Percentiles rank a stretch among this genome's conserved stretches.
Evolutionary conservation across 2,113 vertebrate species (phyloP).

Genomic region (Dromiciops gliroides): DNA sequence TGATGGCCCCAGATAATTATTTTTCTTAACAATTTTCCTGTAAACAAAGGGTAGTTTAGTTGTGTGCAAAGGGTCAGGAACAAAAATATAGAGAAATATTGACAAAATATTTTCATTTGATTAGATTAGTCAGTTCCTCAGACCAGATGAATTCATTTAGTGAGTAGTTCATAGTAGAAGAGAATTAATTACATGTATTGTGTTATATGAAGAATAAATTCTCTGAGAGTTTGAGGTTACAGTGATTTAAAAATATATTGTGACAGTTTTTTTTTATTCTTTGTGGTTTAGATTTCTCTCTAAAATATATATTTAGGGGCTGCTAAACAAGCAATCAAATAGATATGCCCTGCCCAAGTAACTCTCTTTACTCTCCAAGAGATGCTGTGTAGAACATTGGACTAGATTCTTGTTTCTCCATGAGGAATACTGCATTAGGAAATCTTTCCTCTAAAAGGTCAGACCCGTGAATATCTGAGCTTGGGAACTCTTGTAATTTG

Average conservation of each 20-base stretch:
- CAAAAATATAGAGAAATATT: too few species aligned
- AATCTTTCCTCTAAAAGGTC: neutral
- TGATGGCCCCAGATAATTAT: too few species aligned
- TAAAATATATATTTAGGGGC: neutral
- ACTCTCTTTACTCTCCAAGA: neutral
- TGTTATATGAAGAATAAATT: neutral
- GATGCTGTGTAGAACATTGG: neutral
- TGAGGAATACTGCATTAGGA: neutral
- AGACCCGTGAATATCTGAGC: neutral
- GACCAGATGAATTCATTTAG: too few species aligned
- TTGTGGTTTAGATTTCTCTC: neutral
- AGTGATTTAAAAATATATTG: neutral
- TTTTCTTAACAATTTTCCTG: too few species aligned
- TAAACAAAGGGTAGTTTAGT: too few species aligned
- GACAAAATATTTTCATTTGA: too few species aligned
- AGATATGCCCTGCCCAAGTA: neutral
- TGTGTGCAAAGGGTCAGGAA: too few species aligned
- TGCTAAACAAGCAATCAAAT: neutral
- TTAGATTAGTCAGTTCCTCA: too few species aligned
- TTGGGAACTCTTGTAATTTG: neutral
- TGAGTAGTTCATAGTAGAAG: neutral
- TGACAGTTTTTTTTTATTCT: neutral
- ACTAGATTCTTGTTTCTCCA: neutral
- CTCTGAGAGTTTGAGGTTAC: too few species aligned
- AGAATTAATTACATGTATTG: neutral